A percentile compares a stretch with the other conserved stretches of the same genome.
phyloP scores from a whole-genome alignment of 2,888 invertebrate species.

The Actias luna region DNA sequence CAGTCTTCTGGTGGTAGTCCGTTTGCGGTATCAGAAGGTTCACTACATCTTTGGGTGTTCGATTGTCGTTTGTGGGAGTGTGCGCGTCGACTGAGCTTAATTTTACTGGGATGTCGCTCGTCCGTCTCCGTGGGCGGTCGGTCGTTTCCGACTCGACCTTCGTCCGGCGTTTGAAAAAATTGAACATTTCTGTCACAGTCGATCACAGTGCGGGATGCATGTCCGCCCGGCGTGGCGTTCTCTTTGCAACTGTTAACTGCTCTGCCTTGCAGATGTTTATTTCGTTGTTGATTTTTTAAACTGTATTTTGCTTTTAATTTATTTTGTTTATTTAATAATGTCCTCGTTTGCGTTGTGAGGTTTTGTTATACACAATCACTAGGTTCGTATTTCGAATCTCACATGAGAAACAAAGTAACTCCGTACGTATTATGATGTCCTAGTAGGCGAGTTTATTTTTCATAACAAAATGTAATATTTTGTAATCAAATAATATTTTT shows the following conservation, averaged over 20 bases:
- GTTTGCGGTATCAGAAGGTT: slow-evolving; percentile 69
- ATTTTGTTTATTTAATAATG: background rate
- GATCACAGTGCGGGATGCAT: slow-evolving; percentile 37
- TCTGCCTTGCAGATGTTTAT: too few species aligned
- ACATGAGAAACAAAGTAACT: background rate
- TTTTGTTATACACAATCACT: background rate
- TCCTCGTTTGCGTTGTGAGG: background rate
- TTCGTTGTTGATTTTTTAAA: background rate
- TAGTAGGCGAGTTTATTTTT: background rate
- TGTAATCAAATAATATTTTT: too few species aligned
- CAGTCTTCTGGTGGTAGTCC: slow-evolving; percentile 65
- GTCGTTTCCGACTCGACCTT: slow-evolving; percentile 54
- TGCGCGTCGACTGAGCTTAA: slow-evolving; percentile 56
- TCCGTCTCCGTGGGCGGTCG: slow-evolving; percentile 46
- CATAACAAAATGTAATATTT: background rate
- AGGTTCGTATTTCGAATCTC: background rate
- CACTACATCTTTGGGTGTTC: slow-evolving; percentile 72
- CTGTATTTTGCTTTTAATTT: background rate
- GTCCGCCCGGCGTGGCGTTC: slow-evolving; percentile 49
- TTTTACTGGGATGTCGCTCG: slow-evolving; percentile 44
- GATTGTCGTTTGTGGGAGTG: slow-evolving; percentile 50
- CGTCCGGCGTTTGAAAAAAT: slow-evolving; percentile 75
- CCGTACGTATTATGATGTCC: background rate
- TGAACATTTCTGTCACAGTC: slow-evolving; percentile 61
- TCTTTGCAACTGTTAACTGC: slow-evolving; percentile 42